Percentiles rank a stretch among this genome's conserved stretches.
These are phyloP conservation scores for Heptranchias perlo DNA, from an alignment of 2,113 vertebrate genomes.

Conservation along the genomic window DNA sequence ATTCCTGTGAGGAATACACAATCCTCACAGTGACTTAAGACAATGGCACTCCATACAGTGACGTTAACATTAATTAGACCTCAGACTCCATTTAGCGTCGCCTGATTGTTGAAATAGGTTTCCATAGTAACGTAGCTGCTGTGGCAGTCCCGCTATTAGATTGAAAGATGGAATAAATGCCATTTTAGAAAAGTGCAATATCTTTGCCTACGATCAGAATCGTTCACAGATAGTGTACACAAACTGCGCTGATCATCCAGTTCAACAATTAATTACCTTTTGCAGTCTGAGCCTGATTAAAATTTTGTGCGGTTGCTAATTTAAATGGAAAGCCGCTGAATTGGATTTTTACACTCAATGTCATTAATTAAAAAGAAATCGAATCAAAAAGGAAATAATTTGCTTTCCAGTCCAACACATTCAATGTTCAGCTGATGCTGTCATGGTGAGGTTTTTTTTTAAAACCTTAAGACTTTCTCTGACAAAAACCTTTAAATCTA, in stretches of 20 bases:
- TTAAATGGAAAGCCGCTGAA: slow-evolving; percentile 4
- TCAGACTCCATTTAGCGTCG: no score
- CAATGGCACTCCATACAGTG: neutral
- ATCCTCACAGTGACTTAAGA: neutral
- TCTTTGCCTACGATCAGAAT: neutral
- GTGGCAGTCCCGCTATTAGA: neutral
- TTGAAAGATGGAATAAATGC: neutral
- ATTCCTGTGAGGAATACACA: neutral
- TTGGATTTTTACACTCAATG: neutral
- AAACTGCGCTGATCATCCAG: neutral
- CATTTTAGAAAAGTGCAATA: neutral
- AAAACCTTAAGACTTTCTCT: neutral
- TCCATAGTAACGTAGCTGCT: neutral
- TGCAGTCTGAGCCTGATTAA: neutral
- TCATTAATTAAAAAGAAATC: slow-evolving; percentile 3
- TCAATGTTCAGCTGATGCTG: neutral
- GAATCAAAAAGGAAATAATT: slow-evolving; percentile 2
- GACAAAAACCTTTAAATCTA: neutral
- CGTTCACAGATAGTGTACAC: neutral
- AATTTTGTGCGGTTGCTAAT: neutral
- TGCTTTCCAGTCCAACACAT: neutral
- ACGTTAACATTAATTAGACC: neutral
- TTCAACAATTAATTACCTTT: slow-evolving; percentile 17
- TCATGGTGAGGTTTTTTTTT: neutral
- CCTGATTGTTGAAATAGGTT: neutral